These are phyloP conservation scores for Liposcelis brunnea DNA, from an alignment of 2,888 invertebrate species.

Conservation along the genomic window DNA sequence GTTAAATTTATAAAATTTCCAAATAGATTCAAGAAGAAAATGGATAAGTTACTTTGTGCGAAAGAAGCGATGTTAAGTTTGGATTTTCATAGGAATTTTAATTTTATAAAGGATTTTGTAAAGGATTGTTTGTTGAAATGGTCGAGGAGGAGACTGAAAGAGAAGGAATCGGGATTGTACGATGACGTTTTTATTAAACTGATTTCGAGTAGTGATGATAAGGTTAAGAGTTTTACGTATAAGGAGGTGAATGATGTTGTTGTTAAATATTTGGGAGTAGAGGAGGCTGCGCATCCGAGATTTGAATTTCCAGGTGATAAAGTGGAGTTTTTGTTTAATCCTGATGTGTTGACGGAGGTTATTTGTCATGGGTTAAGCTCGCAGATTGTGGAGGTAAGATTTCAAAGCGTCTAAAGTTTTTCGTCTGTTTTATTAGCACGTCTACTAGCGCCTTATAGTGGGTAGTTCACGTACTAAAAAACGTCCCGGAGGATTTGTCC, in stretches of 20 bases:
- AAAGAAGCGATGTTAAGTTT: not conserved
- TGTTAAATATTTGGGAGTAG: not conserved
- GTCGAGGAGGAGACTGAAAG: not conserved
- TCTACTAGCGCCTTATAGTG: too few relatives aligned
- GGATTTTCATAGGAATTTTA: conserved; percentile 3
- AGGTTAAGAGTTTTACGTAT: not conserved
- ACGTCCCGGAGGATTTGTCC: too few relatives aligned
- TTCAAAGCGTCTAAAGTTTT: too few relatives aligned
- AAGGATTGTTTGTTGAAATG: not conserved
- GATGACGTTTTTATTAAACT: not conserved
- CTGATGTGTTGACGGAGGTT: not conserved
- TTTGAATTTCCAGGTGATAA: not conserved
- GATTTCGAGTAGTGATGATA: not conserved
- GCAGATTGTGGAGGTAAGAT: not conserved
- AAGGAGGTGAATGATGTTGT: not conserved
- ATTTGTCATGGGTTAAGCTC: not conserved
- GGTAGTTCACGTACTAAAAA: too few relatives aligned
- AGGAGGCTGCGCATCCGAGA: not conserved
- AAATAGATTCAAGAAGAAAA: not conserved
- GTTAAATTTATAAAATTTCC: not conserved
- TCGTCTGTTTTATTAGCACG: too few relatives aligned
- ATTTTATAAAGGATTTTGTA: not conserved
- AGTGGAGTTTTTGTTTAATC: not conserved
- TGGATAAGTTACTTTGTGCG: not conserved
- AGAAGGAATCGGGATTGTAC: not conserved